Base-by-base conservation (phyloP, 2,797 vertebrate genomes). In the Argyrosomus regius region DNA sequence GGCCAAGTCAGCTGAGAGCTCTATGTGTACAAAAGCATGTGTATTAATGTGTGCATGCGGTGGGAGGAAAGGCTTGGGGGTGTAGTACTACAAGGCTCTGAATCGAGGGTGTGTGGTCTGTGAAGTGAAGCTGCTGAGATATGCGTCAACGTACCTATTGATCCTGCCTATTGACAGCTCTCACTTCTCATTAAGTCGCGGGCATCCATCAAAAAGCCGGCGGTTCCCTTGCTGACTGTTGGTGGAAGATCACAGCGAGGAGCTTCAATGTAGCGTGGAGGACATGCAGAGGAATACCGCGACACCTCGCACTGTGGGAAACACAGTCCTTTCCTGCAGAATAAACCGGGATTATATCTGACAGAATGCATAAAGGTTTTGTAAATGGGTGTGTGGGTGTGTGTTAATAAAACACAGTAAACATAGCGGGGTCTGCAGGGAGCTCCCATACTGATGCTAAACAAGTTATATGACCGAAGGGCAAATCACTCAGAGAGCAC, bases 131-230 rank as follows among this genome's bases (percentile, higher is more conserved):
- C 72, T 72, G 65, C 67, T 81, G 79, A 73, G 68, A 82, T 71
- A 64, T 75, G 75, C 83, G 62, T 56, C 65, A 63, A 35, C 35
- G 3, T 17, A 11, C 28, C 24, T 69, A 86, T 92, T 52, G 82
- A 92, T 90, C 62, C 13, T 11, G 20, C 28, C 52, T 75, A 90
- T 87, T 91, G 90, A 76, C 69, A 77, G 62, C 85, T 71, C 81
- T 90, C 84, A 73, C 80, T 79, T 87, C 79, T 90, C 81, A 89
- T 91, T 90, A 90, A 85, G 65, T 67, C 22, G 3, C 67, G n/a
- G 61, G 45, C 78, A 83, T 91, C 81, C 79, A 78, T 91, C 75
- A 92, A 46, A 79, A 65, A 39, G 48, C 28, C 39, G 3, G 6
- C 6, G 18, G 50, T 46, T 81, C 31, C 67, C 73, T 41, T 22